These are phyloP conservation scores for Echinops telfairi DNA, from an alignment of 2,113 vertebrate genomes.

Conservation along the genomic window DNA sequence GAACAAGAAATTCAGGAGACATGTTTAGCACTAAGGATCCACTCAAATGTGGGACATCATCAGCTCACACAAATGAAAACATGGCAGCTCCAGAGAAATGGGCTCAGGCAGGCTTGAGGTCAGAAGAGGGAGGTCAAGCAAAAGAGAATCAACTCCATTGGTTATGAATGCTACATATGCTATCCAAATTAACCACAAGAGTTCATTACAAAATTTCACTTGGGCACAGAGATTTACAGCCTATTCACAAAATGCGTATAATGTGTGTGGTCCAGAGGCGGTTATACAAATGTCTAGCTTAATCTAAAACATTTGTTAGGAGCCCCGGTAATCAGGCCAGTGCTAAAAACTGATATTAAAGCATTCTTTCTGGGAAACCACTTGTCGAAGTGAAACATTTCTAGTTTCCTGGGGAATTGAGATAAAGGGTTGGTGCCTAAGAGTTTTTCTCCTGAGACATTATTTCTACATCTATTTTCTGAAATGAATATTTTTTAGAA, in stretches of 20 bases:
- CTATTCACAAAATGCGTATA: not conserved
- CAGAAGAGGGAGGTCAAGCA: too few relatives aligned
- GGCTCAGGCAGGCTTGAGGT: not conserved
- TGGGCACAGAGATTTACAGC: not conserved
- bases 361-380: not conserved
- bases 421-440: not conserved
- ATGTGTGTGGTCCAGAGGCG: not conserved
- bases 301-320: not conserved
- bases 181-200: not conserved
- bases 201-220: not conserved
- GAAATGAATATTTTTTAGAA: not conserved
- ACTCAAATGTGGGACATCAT: not conserved
- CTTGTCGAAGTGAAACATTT: not conserved
- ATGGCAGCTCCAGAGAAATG: not conserved
- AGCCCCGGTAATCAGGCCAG: not conserved
- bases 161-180: too few relatives aligned
- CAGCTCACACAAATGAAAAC: not conserved
- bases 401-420: not conserved
- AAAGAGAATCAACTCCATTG: not conserved
- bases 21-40: not conserved
- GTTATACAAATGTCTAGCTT: not conserved
- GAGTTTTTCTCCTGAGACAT: too few relatives aligned
- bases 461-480: not conserved
- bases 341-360: not conserved
- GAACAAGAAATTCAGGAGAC: not conserved